Evolutionary conservation across 1,140 invertebrate species (phyloP).

Genomic region (Drosophila arizonae): DNA sequence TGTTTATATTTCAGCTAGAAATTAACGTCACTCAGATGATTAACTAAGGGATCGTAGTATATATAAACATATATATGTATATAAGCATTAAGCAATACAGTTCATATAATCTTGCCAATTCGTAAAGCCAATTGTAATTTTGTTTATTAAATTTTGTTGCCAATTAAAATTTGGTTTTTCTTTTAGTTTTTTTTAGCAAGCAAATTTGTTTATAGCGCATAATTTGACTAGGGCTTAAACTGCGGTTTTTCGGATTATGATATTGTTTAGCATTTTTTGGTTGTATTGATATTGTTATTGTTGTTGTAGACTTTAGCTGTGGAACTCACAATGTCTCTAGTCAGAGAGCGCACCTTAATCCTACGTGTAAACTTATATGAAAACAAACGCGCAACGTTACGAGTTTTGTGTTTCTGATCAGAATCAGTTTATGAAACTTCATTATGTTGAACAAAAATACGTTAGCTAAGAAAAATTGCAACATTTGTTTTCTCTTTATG

Average conservation of each 20-base stretch:
- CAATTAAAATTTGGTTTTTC: slow-evolving; percentile 20
- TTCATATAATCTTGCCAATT: slow-evolving; percentile 58
- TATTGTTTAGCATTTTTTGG: slow-evolving; percentile 19
- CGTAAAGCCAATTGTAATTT: slow-evolving; percentile 19
- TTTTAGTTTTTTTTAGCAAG: slow-evolving; percentile 32
- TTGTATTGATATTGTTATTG: background rate
- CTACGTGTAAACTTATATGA: slow-evolving; percentile 71
- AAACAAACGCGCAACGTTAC: slow-evolving; percentile 60
- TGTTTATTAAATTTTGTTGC: slow-evolving; percentile 3
- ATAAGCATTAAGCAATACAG: slow-evolving; percentile 63
- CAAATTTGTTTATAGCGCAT: slow-evolving; percentile 47
- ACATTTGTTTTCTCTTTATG: slow-evolving; percentile 27
- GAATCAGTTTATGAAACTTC: slow-evolving; percentile 18
- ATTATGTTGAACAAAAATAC: slow-evolving; percentile 49
- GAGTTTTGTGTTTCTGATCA: slow-evolving; percentile 21
- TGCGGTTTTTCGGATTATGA: slow-evolving; percentile 10
- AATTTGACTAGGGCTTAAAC: slow-evolving; percentile 16
- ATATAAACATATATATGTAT: background rate
- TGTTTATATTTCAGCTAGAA: slow-evolving; percentile 22
- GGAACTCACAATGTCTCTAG: slow-evolving; percentile 78
- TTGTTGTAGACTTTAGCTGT: slow-evolving; percentile 34
- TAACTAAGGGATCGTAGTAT: slow-evolving; percentile 12
- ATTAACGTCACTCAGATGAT: slow-evolving; percentile 24
- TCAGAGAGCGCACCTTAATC: slow-evolving; percentile 78
- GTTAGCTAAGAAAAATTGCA: slow-evolving; percentile 47